phyloP scores from a whole-genome alignment of 1,140 invertebrate species.

The Nephila pilipes region DNA sequence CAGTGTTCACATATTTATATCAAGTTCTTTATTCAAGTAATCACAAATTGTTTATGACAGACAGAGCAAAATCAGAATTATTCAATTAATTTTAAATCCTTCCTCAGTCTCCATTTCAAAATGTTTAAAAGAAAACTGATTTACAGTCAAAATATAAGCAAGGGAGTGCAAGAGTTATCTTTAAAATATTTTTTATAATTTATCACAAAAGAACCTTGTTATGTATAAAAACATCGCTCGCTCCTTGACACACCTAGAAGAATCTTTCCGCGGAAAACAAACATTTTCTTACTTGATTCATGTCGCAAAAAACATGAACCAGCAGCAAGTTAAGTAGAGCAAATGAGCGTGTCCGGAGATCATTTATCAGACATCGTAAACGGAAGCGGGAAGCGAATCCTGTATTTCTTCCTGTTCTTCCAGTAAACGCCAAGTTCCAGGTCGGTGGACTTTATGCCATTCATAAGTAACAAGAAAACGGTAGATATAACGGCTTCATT shows the following conservation, averaged over 20 bases:
- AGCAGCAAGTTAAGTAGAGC: background rate
- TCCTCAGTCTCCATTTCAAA: no score
- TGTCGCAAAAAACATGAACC: background rate
- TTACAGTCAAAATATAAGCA: background rate
- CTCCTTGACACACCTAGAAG: background rate
- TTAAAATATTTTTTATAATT: background rate
- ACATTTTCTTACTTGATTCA: background rate
- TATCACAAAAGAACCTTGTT: background rate
- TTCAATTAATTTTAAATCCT: no score
- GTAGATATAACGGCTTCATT: background rate
- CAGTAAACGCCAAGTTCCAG: background rate
- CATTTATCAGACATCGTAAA: slow-evolving; percentile 22
- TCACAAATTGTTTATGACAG: no score
- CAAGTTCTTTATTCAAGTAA: no score
- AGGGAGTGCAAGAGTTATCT: background rate
- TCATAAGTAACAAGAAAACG: background rate
- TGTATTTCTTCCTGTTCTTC: no score
- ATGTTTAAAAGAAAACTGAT: background rate
- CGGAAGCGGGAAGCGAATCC: slow-evolving; percentile 27
- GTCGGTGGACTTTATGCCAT: background rate
- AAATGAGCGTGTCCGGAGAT: slow-evolving; percentile 37
- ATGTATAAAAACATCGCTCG: background rate
- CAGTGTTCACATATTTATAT: no score
- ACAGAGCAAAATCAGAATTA: no score
- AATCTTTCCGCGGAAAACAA: background rate